phyloP scores from a whole-genome alignment of 2,888 invertebrate genomes.

The Frankliniella fusca region DNA sequence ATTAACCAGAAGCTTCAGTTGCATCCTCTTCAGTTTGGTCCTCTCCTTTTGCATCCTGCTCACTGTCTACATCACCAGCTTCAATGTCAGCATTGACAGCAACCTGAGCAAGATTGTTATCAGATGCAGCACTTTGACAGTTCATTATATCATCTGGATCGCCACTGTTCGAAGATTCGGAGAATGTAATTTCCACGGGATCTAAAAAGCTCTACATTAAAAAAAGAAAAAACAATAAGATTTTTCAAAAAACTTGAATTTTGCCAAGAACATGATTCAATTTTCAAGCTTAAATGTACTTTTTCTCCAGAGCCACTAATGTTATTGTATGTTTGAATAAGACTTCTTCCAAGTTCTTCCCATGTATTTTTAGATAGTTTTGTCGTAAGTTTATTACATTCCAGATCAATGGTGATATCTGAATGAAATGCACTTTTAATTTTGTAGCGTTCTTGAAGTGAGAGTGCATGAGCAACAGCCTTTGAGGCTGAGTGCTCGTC shows the following conservation, averaged over 20 bases:
- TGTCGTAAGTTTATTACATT: neutral
- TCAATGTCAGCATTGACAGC: neutral
- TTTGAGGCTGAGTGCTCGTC: neutral
- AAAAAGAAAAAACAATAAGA: neutral
- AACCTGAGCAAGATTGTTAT: neutral
- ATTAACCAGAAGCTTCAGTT: neutral
- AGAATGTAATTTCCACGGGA: neutral
- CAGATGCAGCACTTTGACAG: neutral
- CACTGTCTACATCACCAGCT: neutral
- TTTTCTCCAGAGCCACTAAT: neutral
- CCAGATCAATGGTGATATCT: slow-evolving; percentile 44
- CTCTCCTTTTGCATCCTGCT: slow-evolving; percentile 3
- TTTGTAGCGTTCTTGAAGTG: neutral
- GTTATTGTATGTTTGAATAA: neutral
- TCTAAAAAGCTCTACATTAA: neutral
- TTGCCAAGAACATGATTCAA: neutral
- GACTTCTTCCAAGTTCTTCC: neutral
- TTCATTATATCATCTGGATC: neutral
- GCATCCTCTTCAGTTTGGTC: slow-evolving; percentile 9
- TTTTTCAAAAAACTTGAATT: neutral
- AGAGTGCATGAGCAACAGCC: neutral
- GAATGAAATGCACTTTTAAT: neutral
- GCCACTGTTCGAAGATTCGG: neutral
- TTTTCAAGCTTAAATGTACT: neutral
- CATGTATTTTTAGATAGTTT: neutral